Evolutionary conservation across 2,113 vertebrate genomes (phyloP), one percentile per base, ranked within the genome.

Genomic region (Carettochelys insculpta): DNA sequence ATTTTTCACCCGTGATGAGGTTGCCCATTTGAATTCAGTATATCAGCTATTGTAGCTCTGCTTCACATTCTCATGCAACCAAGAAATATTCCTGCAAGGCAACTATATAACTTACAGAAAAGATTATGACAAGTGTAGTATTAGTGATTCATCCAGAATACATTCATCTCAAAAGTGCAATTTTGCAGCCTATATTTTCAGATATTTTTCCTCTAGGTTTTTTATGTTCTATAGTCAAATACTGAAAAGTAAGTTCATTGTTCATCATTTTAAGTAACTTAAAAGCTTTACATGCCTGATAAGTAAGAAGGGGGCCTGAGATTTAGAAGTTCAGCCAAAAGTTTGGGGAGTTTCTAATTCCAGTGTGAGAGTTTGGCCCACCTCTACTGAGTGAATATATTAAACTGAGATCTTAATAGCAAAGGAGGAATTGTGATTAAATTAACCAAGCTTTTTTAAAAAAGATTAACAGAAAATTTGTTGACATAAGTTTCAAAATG

Each of bases 11-110:
- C 41, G 29, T 11, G 31, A n/a, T 12, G 48, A 7, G 11, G 13
- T 1, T 51, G 16, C 65, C 43, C 29, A 0, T 0, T 5, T 41
- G 20, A 56, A 51, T 2, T 22, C 3, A 78, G 31, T 29, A 51
- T 34, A n/a, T 34, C 76, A n/a, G 7, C 47, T 77, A 34, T 34
- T 77, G 29, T 34, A 34, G 76, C 76, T 17, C 50, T n/a, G 48
- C 31, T 51, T 78, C 20, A 48, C 11, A 51, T 48, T 38, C 20
- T 12, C 77, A 51, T n/a, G 22, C 34, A n/a, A 24, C 77, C 77
- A 38, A 51, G 77, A 78, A 50, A 78, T 7, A 31, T 22, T 34
- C 34, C 48, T 24, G 48, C 19, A 51, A 31, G 22, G 17, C 6
- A 29, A 3, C 1, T 13, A 19, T 78, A 16, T 31, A 5, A 38